Percentiles rank a stretch among this genome's conserved stretches.
Evolutionary conservation across 2,888 invertebrate species (phyloP).

Genomic region (Phalangium opilio): DNA sequence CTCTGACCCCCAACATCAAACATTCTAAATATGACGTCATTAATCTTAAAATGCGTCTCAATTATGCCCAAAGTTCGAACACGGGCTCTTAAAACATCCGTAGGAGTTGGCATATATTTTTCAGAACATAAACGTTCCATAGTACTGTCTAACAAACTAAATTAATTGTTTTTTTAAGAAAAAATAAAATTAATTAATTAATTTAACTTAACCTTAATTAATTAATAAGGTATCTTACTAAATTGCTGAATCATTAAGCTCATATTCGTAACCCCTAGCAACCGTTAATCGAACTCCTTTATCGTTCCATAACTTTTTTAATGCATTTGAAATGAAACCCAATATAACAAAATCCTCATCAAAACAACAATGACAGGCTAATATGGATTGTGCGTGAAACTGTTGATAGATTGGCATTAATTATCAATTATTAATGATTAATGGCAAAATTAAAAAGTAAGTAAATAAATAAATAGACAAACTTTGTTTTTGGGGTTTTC

Average conservation of each 20-base stretch:
- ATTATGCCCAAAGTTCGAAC: slow-evolving; percentile 50
- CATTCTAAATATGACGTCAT: slow-evolving; percentile 43
- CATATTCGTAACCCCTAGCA: slow-evolving; percentile 49
- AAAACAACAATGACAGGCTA: slow-evolving; percentile 29
- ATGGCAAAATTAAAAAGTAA: not conserved
- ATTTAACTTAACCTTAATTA: not conserved
- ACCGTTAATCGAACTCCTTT: slow-evolving; percentile 46
- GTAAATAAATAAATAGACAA: slow-evolving; percentile 1
- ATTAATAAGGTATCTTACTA: slow-evolving; percentile 37
- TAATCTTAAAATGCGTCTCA: slow-evolving; percentile 47
- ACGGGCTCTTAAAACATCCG: slow-evolving; percentile 45
- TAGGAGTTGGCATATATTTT: slow-evolving; percentile 46
- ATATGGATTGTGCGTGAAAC: slow-evolving; percentile 29
- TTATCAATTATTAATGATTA: slow-evolving; percentile 1
- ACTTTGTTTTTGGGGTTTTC: slow-evolving; percentile 42
- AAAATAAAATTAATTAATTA: slow-evolving; percentile 1
- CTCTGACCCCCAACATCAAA: slow-evolving; percentile 50
- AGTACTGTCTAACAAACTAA: slow-evolving; percentile 48
- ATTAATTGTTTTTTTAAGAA: slow-evolving; percentile 13
- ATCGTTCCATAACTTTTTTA: slow-evolving; percentile 46
- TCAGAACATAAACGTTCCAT: slow-evolving; percentile 47
- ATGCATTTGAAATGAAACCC: slow-evolving; percentile 26
- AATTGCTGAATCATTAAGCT: slow-evolving; percentile 48
- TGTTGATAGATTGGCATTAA: too few relatives aligned
- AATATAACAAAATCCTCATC: slow-evolving; percentile 28